These are phyloP conservation scores for Sturnus vulgaris DNA, from an alignment of 2,113 vertebrate genomes.

Conservation along the genomic window DNA sequence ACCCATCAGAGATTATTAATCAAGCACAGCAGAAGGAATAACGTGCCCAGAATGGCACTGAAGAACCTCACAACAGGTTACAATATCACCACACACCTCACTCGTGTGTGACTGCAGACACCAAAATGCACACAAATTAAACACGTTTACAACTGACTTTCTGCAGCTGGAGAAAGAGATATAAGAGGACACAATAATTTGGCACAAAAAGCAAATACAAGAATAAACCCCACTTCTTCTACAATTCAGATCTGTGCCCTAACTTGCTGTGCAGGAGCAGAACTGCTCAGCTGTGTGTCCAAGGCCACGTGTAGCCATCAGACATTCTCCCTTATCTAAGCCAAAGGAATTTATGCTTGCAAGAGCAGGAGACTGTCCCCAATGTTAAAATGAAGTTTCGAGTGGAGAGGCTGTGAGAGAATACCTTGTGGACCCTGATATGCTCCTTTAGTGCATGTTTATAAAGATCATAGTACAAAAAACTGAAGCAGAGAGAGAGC, in stretches of 20 bases:
- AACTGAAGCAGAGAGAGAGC: not conserved
- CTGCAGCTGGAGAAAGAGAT: not conserved
- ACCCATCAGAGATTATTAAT: not conserved
- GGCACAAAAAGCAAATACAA: not conserved
- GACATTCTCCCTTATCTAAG: not conserved
- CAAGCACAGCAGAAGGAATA: not conserved
- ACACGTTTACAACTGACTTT: fast-evolving
- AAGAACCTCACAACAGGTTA: not conserved
- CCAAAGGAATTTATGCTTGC: not conserved
- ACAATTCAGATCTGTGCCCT: not conserved
- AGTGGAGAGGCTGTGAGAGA: not conserved
- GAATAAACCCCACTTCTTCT: not conserved
- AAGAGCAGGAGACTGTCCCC: not conserved
- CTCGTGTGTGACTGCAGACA: not conserved
- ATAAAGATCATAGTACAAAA: not conserved
- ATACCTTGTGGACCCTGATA: not conserved
- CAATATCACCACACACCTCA: not conserved
- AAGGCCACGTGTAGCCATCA: not conserved
- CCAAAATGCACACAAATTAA: not conserved
- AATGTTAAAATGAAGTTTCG: not conserved
- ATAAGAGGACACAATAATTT: not conserved
- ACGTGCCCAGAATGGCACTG: not conserved
- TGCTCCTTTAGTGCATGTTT: not conserved
- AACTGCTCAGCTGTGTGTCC: not conserved
- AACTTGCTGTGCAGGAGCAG: fast-evolving